Base-by-base conservation (phyloP, 2,888 invertebrate genomes). In the Netelia melanura region DNA sequence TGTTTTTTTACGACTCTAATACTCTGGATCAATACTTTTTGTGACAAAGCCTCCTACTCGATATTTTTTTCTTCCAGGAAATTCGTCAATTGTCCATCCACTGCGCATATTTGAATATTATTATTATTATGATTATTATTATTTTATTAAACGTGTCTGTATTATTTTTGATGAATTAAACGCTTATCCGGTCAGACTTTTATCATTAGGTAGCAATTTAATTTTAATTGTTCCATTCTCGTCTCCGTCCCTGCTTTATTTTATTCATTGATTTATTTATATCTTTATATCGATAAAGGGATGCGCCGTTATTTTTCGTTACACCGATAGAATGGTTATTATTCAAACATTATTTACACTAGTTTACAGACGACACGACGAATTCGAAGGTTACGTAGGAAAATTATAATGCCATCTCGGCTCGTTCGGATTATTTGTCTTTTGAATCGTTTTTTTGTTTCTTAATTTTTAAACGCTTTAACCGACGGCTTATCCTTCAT, bases 21-120 rank as follows among this genome's bases (percentile, higher is more conserved):
- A 81, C 81, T 81, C 80, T 65, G 43, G 48, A 67, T 81, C 67
- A 81, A 74, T 83, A 83, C 83, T 83, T 83, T 74, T 72, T 74
- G 77, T 81, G 54, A 72, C 72, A 70, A 70, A 74, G 76, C 76
- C 38, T 38, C 38, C 38, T 38, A 77, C 84, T 64, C 62, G 74
- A 81, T 75, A 43, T 54, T 52, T 6, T 6, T 75, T 38, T 52
- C 14, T 67, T 30, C 61, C 67, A 54, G 68, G 48, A 77, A 52
- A 48, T 72, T 68, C 17, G n/a, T 75, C 43, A 43, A 14, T 67
- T 62, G 70, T 54, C 44, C 8, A 38, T 58, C 14, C 14, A 8
- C 43, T 58, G 56, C n/a, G 38, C 30, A 71, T 56, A 14, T 54
- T 44, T 25, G 25, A 1, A 43, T 62, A 43, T 72, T 78, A 38